Evolutionary conservation across 2,888 invertebrate genomes (phyloP).

Genomic region (Gnatocerus cornutus): DNA sequence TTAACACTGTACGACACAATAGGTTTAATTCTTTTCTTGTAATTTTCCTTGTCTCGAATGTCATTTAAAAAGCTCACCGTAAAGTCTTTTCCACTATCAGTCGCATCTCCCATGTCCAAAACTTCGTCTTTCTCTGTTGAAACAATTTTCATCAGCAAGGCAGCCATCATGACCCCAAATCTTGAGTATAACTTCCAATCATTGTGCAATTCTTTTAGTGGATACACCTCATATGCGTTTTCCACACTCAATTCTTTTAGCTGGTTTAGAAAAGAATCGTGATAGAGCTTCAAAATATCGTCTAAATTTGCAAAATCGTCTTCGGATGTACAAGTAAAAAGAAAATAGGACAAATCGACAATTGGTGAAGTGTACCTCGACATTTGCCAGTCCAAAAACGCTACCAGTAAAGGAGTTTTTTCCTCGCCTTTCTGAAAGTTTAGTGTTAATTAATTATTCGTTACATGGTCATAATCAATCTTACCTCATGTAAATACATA

Average conservation of each 20-base stretch:
- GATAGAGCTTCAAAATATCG: conserved; percentile 18
- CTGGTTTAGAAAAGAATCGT: conserved; percentile 6
- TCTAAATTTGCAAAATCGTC: conserved; percentile 31
- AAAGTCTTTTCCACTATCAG: conserved; percentile 22
- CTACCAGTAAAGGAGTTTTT: conserved; percentile 19
- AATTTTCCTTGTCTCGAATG: conserved; percentile 7
- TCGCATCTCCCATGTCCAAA: conserved; percentile 20
- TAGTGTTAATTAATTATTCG: neutral
- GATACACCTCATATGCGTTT: conserved; percentile 29
- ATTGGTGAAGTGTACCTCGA: conserved; percentile 36
- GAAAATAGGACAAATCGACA: conserved; percentile 45
- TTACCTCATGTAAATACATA: conserved; percentile 60
- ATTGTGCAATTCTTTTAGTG: conserved; percentile 6
- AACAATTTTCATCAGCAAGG: conserved; percentile 19
- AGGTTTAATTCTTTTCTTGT: conserved; percentile 2
- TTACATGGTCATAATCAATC: conserved; percentile 8
- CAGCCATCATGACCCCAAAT: conserved; percentile 12
- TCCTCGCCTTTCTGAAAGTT: conserved; percentile 11
- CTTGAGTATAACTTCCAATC: conserved; percentile 24
- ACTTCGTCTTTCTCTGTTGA: conserved; percentile 21
- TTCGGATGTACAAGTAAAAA: conserved; percentile 29
- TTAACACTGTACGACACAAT: conserved; percentile 22
- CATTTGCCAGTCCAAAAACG: conserved; percentile 48
- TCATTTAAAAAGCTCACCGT: conserved; percentile 5
- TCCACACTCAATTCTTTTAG: conserved; percentile 6